These are phyloP conservation scores for Andrena fulva DNA, from an alignment of 2,888 invertebrate genomes.

Conservation along the genomic window DNA sequence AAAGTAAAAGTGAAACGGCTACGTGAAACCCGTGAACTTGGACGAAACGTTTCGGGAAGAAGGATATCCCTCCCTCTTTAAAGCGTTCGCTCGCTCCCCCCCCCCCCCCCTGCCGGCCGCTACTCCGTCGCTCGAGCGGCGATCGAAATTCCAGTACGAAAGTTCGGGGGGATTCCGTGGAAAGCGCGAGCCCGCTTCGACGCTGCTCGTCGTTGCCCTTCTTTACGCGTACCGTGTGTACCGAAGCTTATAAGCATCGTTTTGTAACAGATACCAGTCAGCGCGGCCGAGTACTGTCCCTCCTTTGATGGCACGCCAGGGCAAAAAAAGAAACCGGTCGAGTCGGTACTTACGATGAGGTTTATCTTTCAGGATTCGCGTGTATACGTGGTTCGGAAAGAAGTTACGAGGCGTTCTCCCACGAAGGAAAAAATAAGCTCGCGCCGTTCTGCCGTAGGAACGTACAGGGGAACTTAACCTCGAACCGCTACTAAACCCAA, in stretches of 20 bases:
- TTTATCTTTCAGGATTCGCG: slow-evolving; percentile 59
- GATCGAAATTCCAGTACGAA: slow-evolving; percentile 57
- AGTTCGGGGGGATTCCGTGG: slow-evolving; percentile 53
- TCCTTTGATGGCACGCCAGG: slow-evolving; percentile 59
- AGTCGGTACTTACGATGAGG: slow-evolving; percentile 71
- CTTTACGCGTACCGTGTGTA: slow-evolving; percentile 30
- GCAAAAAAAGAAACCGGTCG: slow-evolving; percentile 74
- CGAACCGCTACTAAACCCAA: too few relatives aligned
- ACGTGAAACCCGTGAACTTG: slow-evolving; percentile 43
- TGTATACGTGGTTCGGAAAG: slow-evolving; percentile 41
- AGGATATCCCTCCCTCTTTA: slow-evolving; percentile 35
- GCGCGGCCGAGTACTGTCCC: slow-evolving; percentile 51
- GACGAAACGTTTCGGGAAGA: slow-evolving; percentile 47
- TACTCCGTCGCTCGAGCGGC: neutral
- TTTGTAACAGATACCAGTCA: slow-evolving; percentile 58
- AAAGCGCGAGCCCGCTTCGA: slow-evolving; percentile 44
- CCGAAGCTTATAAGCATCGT: slow-evolving; percentile 56
- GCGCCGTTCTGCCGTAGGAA: neutral
- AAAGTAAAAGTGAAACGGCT: slow-evolving; percentile 55
- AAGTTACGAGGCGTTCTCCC: slow-evolving; percentile 44
- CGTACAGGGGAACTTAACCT: neutral
- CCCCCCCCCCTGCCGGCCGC: neutral
- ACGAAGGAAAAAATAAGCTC: slow-evolving; percentile 1
- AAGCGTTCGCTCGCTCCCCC: neutral
- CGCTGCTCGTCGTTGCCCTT: slow-evolving; percentile 37